phyloP scores from a whole-genome alignment of 2,797 vertebrate genomes.

The Hoplostethus atlanticus region DNA sequence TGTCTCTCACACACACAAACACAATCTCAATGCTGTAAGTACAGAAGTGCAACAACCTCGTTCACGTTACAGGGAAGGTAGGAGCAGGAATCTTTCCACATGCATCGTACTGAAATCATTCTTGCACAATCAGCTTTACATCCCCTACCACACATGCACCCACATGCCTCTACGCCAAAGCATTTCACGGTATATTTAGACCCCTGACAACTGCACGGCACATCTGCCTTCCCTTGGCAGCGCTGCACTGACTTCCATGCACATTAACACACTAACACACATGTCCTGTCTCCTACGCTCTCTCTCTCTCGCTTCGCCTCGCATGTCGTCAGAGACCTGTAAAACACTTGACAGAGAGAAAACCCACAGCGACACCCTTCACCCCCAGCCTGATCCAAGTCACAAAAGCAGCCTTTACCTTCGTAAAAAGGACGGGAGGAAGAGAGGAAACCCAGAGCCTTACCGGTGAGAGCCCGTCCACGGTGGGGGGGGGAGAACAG shows the following conservation, averaged over 20 bases:
- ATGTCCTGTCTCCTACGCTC: conserved; percentile 9
- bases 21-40: conserved; percentile 5
- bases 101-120: conserved; percentile 37
- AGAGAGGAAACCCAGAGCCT: conserved; percentile 54
- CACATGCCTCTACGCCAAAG: conserved; percentile 18
- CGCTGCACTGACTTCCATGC: conserved; percentile 42
- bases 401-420: conserved; percentile 21
- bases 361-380: background rate
- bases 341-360: conserved; percentile 16
- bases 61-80: background rate
- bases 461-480: conserved; percentile 73
- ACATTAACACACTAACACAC: conserved; percentile 27
- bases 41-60: conserved; percentile 19
- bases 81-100: background rate
- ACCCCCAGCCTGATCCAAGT: background rate
- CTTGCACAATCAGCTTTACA: conserved; percentile 69
- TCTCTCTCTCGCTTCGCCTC: background rate
- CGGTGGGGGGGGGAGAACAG: conserved; percentile 47
- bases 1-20: background rate
- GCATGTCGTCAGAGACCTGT: conserved; percentile 35
- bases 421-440: conserved; percentile 2
- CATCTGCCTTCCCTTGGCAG: conserved; percentile 68
- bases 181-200: conserved; percentile 76
- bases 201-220: conserved; percentile 84
- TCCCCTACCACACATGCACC: conserved; percentile 26